These are phyloP conservation scores for Linepithema humile DNA, from an alignment of 1,140 invertebrate species.

Conservation along the genomic window DNA sequence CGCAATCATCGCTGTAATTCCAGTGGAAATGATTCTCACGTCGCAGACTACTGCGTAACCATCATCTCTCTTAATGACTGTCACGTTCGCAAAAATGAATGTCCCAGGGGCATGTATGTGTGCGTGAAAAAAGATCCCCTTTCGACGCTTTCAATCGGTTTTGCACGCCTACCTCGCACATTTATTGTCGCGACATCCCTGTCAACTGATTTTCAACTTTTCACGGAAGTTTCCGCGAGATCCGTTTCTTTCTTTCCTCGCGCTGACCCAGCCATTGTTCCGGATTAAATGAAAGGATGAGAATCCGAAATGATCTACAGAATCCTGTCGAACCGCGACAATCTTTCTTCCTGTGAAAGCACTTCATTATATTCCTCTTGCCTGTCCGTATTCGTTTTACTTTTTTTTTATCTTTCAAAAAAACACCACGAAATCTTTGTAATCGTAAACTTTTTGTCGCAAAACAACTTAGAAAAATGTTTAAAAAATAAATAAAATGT, in stretches of 20 bases:
- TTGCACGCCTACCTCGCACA: neutral
- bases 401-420: neutral
- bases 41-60: slow-evolving; percentile 64
- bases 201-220: neutral
- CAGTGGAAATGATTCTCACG: slow-evolving; percentile 72
- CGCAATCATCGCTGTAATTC: slow-evolving; percentile 63
- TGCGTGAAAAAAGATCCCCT: slow-evolving; percentile 32
- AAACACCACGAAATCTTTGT: neutral
- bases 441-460: neutral
- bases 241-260: slow-evolving; percentile 30
- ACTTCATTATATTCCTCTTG: slow-evolving; percentile 49
- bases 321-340: slow-evolving; percentile 21
- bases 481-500: neutral
- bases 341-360: slow-evolving; percentile 22
- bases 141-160: slow-evolving; percentile 43
- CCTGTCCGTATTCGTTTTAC: neutral
- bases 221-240: too few species aligned
- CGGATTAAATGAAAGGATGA: slow-evolving; percentile 59
- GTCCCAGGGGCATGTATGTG: neutral
- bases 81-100: slow-evolving; percentile 34
- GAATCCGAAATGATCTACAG: slow-evolving; percentile 34
- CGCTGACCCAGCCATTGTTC: slow-evolving; percentile 48
- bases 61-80: slow-evolving; percentile 76
- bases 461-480: neutral
- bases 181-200: slow-evolving; percentile 14